Conservation (phyloP, 2,797 vertebrate species). For the Danio kyathit region DNA sequence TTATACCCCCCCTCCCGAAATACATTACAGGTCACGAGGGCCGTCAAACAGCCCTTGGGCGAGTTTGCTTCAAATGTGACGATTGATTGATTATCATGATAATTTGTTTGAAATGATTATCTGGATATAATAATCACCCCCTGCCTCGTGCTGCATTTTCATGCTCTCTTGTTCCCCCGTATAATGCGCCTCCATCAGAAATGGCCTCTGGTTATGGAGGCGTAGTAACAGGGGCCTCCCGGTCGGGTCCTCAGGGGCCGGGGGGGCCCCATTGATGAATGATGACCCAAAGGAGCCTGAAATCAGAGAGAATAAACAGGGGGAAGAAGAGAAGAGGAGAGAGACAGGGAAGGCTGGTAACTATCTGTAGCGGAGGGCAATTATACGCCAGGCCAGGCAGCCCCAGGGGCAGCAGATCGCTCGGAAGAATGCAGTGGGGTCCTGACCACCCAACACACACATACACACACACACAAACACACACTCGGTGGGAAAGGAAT, state of each 20-base stretch:
- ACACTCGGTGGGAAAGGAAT: constrained; percentile 38
- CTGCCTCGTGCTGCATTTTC: constrained; percentile 50
- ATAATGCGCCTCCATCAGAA: constrained; percentile 75
- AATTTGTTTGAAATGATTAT: constrained; percentile 96
- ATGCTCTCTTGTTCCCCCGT: constrained; percentile 54
- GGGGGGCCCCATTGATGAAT: constrained; percentile 74
- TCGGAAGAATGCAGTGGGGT: constrained; percentile 59
- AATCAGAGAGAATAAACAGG: constrained; percentile 81
- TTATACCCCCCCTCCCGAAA: constrained; percentile 75
- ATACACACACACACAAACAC: constrained; percentile 38
- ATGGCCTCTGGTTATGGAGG: constrained; percentile 81
- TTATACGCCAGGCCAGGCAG: constrained; percentile 68
- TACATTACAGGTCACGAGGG: constrained; percentile 88
- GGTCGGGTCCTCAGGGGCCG: constrained; percentile 65
- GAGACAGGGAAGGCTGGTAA: constrained; percentile 63
- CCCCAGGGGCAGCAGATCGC: constrained; percentile 65
- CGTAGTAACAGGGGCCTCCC: constrained; percentile 67
- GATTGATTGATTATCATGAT: constrained; percentile 98
- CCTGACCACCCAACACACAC: constrained; percentile 58
- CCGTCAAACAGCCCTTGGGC: constrained; percentile 78
- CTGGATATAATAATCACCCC: constrained; percentile 88
- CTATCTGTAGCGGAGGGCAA: constrained; percentile 65
- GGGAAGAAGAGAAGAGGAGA: constrained; percentile 63
- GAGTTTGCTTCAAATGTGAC: constrained; percentile 80
- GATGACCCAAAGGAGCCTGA: constrained; percentile 78